These are phyloP conservation scores for Thereuonema tuberculata DNA, from an alignment of 1,140 invertebrate species.

Conservation along the genomic window DNA sequence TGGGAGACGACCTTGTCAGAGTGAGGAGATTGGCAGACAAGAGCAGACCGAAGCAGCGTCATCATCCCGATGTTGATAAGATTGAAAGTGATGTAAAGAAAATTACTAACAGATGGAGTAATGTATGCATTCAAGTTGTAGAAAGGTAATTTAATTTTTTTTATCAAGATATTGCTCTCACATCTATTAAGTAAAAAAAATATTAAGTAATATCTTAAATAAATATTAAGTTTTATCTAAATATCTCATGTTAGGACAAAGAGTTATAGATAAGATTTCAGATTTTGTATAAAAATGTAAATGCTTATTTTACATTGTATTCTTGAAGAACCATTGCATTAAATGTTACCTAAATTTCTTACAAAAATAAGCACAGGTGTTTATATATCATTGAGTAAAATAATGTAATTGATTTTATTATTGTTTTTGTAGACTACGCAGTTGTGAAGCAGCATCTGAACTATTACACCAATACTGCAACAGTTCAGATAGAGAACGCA, in stretches of 20 bases:
- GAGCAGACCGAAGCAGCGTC: slow-evolving; percentile 50
- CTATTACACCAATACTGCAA: slow-evolving; percentile 73
- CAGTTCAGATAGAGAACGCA: slow-evolving; percentile 68
- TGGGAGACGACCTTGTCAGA: slow-evolving; percentile 78
- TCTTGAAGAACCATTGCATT: no score
- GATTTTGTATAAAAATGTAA: no score
- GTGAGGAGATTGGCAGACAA: slow-evolving; percentile 71
- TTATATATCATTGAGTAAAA: no score
- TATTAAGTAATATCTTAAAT: not conserved
- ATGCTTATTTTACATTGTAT: no score
- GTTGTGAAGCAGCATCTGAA: slow-evolving; percentile 69
- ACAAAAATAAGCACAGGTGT: no score
- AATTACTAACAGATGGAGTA: slow-evolving; percentile 77
- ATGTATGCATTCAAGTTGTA: slow-evolving; percentile 73
- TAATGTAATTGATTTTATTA: no score
- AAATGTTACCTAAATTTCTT: no score
- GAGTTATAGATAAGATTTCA: no score
- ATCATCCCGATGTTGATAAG: slow-evolving; percentile 72
- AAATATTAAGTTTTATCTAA: no score
- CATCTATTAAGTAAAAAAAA: not conserved
- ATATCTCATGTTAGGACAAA: no score
- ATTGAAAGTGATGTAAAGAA: slow-evolving; percentile 85
- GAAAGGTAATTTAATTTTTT: slow-evolving; percentile 70
- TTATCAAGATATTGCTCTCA: not conserved
- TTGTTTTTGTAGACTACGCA: slow-evolving; percentile 48